Base-by-base conservation (phyloP, 1,140 invertebrate genomes). In the Platorchestia sp. region DNA sequence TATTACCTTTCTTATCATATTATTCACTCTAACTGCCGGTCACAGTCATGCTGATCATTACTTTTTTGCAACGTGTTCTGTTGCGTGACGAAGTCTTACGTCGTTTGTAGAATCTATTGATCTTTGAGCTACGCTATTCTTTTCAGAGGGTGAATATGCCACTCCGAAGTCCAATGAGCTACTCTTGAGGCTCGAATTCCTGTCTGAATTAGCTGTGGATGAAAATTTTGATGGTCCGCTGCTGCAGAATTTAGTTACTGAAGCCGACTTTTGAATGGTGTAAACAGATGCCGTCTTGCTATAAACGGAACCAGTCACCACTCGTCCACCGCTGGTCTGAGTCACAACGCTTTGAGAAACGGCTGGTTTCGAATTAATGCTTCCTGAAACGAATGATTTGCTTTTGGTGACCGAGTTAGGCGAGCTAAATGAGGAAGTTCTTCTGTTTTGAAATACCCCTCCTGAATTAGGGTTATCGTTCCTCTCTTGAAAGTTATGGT, bases 241-340 rank as follows among this genome's bases (percentile, higher is more conserved):
- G 59, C 59, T 75, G 43, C 91, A 6, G 45, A 93, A 45, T 93
- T 93, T 93, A 10, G 43, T 44, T 0, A 41, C 91, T 1, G 91
- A 93, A 7, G 91, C 43, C 45, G 91, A 93, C 44, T 93, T 93
- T 45, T 93, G 91, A 0, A 93, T 40, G 36, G 91, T 47, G 45
- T 93, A 93, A 47, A 93, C 91, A 93, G 91, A 93, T 47, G 91
- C 91, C 0, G 36, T 45, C 40, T 93, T 93, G 45, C 91, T 93
- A 44, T 93, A 93, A 27, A 93, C 91, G 47, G 91, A 40, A 3
- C 43, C 91, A 3, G 91, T 47, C 0, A 93, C 43, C 40, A 93
- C 91, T 40, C 45, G 41, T 41, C 91, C 91, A 5, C 91, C 91
- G 45, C 45, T 93, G 45, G 43, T 93, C 47, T 45, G 45, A 0